These are phyloP conservation scores for Eupithecia exiguata DNA, from an alignment of 2,888 invertebrate species.

Conservation along the genomic window DNA sequence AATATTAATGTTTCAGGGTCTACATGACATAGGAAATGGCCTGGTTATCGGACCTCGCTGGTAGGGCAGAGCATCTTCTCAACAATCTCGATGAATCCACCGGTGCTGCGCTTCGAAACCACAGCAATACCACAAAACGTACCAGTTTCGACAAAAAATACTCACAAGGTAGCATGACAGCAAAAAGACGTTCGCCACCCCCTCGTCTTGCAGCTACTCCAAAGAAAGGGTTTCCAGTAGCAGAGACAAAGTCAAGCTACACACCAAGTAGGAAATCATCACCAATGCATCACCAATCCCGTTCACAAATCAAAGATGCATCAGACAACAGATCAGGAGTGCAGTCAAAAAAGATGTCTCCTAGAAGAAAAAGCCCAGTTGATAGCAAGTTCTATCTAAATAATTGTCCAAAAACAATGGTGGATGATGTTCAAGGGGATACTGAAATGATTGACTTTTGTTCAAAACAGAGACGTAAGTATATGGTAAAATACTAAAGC, in stretches of 20 bases:
- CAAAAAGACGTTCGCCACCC: conserved; percentile 37
- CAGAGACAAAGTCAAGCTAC: conserved; percentile 55
- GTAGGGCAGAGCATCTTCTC: conserved; percentile 89
- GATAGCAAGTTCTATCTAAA: conserved; percentile 52
- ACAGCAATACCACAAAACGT: conserved; percentile 53
- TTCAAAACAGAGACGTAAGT: conserved; percentile 67
- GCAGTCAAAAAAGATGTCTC: conserved; percentile 46
- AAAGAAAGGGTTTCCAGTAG: conserved; percentile 53
- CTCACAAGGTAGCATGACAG: background rate
- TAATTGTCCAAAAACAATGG: conserved; percentile 62
- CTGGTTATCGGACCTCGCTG: conserved; percentile 89
- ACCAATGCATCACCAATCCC: conserved; percentile 48
- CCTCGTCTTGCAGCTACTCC: conserved; percentile 41
- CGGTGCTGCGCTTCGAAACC: conserved; percentile 84
- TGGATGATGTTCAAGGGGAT: conserved; percentile 57
- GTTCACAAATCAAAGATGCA: conserved; percentile 48
- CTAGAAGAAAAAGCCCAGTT: conserved; percentile 48
- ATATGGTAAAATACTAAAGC: background rate
- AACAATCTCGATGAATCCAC: conserved; percentile 90
- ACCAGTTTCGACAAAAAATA: conserved; percentile 50
- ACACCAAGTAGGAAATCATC: conserved; percentile 52
- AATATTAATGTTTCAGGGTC: conserved; percentile 40
- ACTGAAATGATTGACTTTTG: conserved; percentile 49
- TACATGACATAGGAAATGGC: conserved; percentile 81
- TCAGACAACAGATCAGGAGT: conserved; percentile 28